Evolutionary conservation across 2,113 vertebrate genomes (phyloP).

Genomic region (Entomyzon cyanotis): DNA sequence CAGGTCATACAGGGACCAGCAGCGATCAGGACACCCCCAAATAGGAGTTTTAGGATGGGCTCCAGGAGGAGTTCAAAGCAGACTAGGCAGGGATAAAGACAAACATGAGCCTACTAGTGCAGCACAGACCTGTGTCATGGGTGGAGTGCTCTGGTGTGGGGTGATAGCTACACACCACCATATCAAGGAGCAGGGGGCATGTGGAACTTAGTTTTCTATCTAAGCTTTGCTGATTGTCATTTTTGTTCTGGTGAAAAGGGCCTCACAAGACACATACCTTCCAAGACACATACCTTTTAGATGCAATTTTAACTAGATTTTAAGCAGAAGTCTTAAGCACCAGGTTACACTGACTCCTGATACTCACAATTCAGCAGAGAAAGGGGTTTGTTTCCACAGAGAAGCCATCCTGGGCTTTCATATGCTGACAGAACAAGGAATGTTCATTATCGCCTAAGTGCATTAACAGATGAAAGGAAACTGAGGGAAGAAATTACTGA

Average conservation of each 20-base stretch:
- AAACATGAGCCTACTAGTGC: neutral
- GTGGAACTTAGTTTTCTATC: neutral
- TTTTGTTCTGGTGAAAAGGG: neutral
- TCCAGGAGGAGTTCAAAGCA: neutral
- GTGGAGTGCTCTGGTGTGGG: neutral
- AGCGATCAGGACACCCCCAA: neutral
- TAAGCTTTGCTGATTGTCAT: neutral
- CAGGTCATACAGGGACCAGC: neutral
- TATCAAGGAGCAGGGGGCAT: fast-evolving
- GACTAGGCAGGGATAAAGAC: fast-evolving
- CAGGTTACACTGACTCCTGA: neutral
- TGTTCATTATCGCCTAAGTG: neutral
- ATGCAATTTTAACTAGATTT: neutral
- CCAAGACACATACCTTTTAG: fast-evolving
- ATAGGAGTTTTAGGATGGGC: neutral
- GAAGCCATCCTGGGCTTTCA: neutral
- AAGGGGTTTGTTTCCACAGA: neutral
- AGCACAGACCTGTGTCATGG: neutral
- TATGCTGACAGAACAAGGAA: neutral
- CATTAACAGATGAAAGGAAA: neutral
- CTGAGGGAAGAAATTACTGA: neutral
- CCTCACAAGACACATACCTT: neutral
- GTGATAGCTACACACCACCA: no score
- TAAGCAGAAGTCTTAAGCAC: neutral
- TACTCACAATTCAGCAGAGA: neutral